Evolutionary conservation across 2,888 invertebrate species (phyloP), one percentile per base, ranked within the genome.

Genomic region (Apoda limacodes): DNA sequence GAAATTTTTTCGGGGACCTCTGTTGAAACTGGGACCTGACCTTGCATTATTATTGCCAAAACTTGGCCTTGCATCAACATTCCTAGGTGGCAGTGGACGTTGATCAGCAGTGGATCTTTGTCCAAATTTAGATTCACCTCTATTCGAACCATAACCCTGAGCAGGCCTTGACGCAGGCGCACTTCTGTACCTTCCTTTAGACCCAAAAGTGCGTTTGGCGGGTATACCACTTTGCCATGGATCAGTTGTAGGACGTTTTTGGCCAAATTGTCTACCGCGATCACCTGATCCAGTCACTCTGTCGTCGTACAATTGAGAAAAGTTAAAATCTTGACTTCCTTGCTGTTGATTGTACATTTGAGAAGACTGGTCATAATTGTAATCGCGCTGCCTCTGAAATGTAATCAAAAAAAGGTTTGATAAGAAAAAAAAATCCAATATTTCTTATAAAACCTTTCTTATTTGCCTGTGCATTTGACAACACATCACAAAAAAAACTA

Each of bases 301-400:
- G n/a, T n/a, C 17, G 7, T 60, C 50, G 35, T 62, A 62, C 41
- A 57, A 42, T 27, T 51, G 44, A 30, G 51, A 36, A 43, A 42
- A 59, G 40, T 51, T 48, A 28, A 45, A 44, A 42, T 29, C 26
- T 27, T 28, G 29, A 26, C 30, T 36, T 29, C 30, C 32, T 25
- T 37, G 24, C 43, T 25, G 51, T 40, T 51, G 44, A 32, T 50
- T 50, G 39, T 50, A 55, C 13, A 35, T 34, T 30, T 43, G 44
- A 40, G 36, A 43, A 35, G 54, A 44, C 31, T 49, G 46, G 36
- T 54, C 39, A 40, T 39, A 45, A 36, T 43, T 44, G 49, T 43
- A 59, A 7, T 17, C 17, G 5, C 5, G 17, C 40, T 50, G 52
- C 48, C 60, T 64, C 69, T 69, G 69, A 66, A 69, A 69, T 52